Conservation (phyloP, 2,888 invertebrate species). For the Harpalus rubripes region DNA sequence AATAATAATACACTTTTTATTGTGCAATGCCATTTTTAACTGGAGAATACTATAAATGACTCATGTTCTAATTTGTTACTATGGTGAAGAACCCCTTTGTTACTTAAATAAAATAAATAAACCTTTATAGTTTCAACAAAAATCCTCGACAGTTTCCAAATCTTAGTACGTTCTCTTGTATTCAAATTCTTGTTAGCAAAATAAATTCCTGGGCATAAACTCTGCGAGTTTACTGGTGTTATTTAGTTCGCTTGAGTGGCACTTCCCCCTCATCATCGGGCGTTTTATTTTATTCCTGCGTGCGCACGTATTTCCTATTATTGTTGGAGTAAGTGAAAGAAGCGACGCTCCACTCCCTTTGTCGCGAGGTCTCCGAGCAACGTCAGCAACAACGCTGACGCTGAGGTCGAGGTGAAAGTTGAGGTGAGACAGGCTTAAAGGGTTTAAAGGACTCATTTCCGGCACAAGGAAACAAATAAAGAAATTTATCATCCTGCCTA, state of each 20-base stretch:
- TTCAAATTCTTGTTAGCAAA: too few species aligned
- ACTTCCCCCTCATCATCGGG: background rate
- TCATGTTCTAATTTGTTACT: too few species aligned
- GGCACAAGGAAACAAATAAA: conserved; percentile 5
- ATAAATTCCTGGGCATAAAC: too few species aligned
- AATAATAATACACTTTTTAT: too few species aligned
- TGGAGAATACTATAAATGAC: too few species aligned
- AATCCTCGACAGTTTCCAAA: too few species aligned
- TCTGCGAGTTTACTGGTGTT: background rate
- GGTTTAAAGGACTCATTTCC: conserved; percentile 19
- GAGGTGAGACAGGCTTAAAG: conserved; percentile 29
- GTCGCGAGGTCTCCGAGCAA: background rate
- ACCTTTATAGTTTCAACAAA: too few species aligned
- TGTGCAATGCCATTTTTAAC: too few species aligned
- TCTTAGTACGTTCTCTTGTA: too few species aligned
- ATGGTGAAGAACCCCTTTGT: too few species aligned
- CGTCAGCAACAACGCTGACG: background rate
- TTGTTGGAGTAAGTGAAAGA: conserved; percentile 29
- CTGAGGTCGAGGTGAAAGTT: conserved; percentile 11
- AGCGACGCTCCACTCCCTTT: background rate
- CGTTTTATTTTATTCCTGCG: conserved; percentile 27
- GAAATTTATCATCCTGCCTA: conserved; percentile 6
- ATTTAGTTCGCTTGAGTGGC: conserved; percentile 6
- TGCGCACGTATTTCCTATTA: conserved; percentile 29
- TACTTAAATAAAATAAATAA: too few species aligned